A percentile compares a stretch with the other conserved stretches of the same genome.
These are phyloP conservation scores for Panorpa germanica DNA, from an alignment of 2,888 invertebrate genomes.

Conservation along the genomic window DNA sequence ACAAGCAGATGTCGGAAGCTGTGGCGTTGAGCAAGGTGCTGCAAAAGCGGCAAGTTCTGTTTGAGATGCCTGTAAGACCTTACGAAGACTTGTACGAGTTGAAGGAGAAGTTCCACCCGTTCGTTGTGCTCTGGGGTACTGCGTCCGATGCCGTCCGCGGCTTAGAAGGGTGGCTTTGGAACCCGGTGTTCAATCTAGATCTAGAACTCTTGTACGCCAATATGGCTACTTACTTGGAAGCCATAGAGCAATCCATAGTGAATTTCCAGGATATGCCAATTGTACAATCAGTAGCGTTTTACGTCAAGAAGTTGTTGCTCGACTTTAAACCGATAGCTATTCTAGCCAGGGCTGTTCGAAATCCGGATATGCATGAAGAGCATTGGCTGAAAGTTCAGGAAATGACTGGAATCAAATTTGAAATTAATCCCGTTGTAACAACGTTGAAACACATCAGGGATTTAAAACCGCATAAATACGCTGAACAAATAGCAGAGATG, in stretches of 20 bases:
- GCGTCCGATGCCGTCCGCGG: conserved; percentile 65
- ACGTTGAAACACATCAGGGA: no score
- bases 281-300: conserved; percentile 41
- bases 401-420: conserved; percentile 35
- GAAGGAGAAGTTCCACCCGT: conserved; percentile 46
- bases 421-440: no score
- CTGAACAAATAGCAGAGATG: no score
- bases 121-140: conserved; percentile 64
- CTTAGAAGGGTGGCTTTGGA: conserved; percentile 64
- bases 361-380: conserved; percentile 66
- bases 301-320: conserved; percentile 28
- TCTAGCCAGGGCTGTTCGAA: conserved; percentile 56
- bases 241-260: conserved; percentile 43
- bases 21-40: conserved; percentile 52
- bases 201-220: conserved; percentile 45
- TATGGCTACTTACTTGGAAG: conserved; percentile 46
- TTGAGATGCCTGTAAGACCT: conserved; percentile 54
- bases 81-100: conserved; percentile 31
- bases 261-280: conserved; percentile 47
- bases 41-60: conserved; percentile 62
- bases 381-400: conserved; percentile 61
- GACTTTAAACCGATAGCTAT: conserved; percentile 61
- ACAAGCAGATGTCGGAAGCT: conserved; percentile 60
- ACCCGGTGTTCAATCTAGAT: conserved; percentile 61
- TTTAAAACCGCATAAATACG: no score